phyloP scores from a whole-genome alignment of 1,140 invertebrate species.

The Drosophila nasuta region DNA sequence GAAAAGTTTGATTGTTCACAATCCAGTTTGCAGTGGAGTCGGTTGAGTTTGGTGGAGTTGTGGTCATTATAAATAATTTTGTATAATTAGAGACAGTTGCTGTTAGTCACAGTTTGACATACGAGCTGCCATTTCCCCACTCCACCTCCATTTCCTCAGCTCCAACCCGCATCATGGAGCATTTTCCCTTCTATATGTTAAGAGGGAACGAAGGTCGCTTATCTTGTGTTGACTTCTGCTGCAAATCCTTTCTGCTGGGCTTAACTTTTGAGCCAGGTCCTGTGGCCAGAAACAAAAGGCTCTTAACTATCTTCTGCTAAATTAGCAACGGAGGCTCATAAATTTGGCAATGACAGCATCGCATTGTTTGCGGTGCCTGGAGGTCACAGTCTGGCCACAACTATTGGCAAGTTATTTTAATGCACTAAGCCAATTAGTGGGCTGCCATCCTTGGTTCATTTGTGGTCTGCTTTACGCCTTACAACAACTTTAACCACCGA shows the following conservation, averaged over 20 bases:
- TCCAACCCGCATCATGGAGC: slow-evolving; percentile 4
- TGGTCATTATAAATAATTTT: slow-evolving; percentile 82
- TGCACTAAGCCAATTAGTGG: slow-evolving; percentile 82
- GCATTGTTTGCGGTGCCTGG: slow-evolving; percentile 55
- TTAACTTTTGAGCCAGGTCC: slow-evolving; percentile 50
- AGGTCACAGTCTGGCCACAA: slow-evolving; percentile 60
- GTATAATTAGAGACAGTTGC: slow-evolving; percentile 80
- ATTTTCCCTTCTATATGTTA: not conserved
- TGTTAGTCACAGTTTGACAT: slow-evolving; percentile 67
- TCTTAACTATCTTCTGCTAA: slow-evolving; percentile 75
- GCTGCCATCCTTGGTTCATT: slow-evolving; percentile 66
- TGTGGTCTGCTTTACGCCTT: slow-evolving; percentile 44
- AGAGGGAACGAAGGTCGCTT: slow-evolving; percentile 13
- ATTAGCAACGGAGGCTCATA: slow-evolving; percentile 79
- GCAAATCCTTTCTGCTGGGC: slow-evolving; percentile 71
- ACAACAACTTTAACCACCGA: slow-evolving; percentile 8
- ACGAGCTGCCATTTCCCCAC: slow-evolving; percentile 33
- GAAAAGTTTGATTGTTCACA: slow-evolving; percentile 47
- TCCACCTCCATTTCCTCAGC: not conserved
- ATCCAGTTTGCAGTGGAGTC: not conserved
- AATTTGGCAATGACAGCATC: slow-evolving; percentile 75
- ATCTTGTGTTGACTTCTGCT: slow-evolving; percentile 42
- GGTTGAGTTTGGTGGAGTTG: slow-evolving; percentile 15
- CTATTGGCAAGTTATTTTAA: slow-evolving; percentile 83
- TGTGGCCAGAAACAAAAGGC: slow-evolving; percentile 61